phyloP scores from a whole-genome alignment of 1,140 invertebrate genomes.

The Bombus waltoni region DNA sequence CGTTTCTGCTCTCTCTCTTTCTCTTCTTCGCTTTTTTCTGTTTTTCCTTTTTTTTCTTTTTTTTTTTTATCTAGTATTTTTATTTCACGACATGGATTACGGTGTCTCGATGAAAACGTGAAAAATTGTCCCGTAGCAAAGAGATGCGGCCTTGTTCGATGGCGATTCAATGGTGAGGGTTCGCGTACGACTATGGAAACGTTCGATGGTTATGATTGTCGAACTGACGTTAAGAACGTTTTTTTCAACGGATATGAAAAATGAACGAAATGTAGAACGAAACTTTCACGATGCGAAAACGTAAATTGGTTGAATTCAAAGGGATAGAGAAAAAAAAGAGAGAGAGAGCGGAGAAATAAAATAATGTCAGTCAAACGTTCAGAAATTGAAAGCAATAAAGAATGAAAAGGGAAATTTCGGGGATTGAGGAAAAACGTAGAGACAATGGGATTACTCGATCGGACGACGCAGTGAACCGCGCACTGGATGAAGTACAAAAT shows the following conservation, averaged over 20 bases:
- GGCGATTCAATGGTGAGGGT: conserved; percentile 19
- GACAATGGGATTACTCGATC: conserved; percentile 28
- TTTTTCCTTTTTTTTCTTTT: not conserved
- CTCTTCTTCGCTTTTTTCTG: not conserved
- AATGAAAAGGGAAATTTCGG: not conserved
- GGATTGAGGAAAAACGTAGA: not conserved
- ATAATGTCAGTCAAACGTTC: not conserved
- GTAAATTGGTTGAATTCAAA: not conserved
- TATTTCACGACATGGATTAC: not conserved
- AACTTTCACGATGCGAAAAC: not conserved
- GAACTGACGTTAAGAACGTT: not conserved
- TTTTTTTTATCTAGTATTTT: not conserved
- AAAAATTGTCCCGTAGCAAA: conserved; percentile 53
- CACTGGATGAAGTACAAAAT: conserved; percentile 45
- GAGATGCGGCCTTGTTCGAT: conserved; percentile 22
- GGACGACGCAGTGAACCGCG: conserved; percentile 30
- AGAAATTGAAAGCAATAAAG: not conserved
- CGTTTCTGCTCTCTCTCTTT: not conserved
- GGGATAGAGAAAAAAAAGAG: not conserved
- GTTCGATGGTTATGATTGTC: conserved; percentile 29
- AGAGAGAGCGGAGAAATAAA: not conserved
- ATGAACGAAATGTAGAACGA: not conserved
- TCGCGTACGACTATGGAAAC: conserved; percentile 41
- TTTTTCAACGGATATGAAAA: not conserved
- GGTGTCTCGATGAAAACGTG: conserved; percentile 49